These are phyloP conservation scores for Podotricha telesiphe DNA, from an alignment of 2,888 invertebrate genomes.

Conservation along the genomic window DNA sequence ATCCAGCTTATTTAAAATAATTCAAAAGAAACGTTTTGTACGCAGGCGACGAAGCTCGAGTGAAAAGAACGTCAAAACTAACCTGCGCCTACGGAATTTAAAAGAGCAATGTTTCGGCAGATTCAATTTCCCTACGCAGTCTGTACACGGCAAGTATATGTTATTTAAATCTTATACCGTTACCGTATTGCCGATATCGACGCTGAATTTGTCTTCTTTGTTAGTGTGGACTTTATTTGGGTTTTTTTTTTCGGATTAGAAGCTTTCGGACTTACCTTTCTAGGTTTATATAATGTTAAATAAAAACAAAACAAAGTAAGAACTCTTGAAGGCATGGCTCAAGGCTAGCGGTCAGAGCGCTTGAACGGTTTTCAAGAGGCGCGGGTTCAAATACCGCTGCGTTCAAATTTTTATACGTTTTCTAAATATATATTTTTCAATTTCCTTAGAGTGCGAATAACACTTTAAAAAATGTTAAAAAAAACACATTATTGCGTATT, in stretches of 20 bases:
- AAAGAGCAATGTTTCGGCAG: constrained; percentile 58
- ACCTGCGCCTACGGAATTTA: constrained; percentile 59
- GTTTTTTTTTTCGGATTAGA: too few relatives aligned
- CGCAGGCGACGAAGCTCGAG: constrained; percentile 4
- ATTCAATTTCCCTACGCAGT: constrained; percentile 57
- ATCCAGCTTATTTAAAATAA: constrained; percentile 26
- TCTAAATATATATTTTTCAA: too few relatives aligned
- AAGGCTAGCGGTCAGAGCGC: too few relatives aligned
- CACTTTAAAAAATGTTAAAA: too few relatives aligned
- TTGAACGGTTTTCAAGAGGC: too few relatives aligned
- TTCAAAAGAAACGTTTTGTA: constrained; percentile 4
- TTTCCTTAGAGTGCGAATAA: too few relatives aligned
- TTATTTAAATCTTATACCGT: constrained; percentile 54
- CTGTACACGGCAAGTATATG: constrained; percentile 35
- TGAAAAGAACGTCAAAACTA: constrained; percentile 51
- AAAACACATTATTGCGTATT: too few relatives aligned
- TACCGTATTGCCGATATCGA: constrained; percentile 27
- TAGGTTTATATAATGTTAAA: too few relatives aligned
- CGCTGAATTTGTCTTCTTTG: constrained; percentile 38
- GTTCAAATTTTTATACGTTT: too few relatives aligned
- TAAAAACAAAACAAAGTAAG: too few relatives aligned
- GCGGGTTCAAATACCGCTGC: too few relatives aligned
- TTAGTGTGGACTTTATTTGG: constrained; percentile 23
- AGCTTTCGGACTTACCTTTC: neutral
- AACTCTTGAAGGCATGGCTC: too few relatives aligned